Evolutionary conservation across 2,113 vertebrate species (phyloP), one percentile per base, ranked within the genome.

Genomic region (Kryptolebias marmoratus): DNA sequence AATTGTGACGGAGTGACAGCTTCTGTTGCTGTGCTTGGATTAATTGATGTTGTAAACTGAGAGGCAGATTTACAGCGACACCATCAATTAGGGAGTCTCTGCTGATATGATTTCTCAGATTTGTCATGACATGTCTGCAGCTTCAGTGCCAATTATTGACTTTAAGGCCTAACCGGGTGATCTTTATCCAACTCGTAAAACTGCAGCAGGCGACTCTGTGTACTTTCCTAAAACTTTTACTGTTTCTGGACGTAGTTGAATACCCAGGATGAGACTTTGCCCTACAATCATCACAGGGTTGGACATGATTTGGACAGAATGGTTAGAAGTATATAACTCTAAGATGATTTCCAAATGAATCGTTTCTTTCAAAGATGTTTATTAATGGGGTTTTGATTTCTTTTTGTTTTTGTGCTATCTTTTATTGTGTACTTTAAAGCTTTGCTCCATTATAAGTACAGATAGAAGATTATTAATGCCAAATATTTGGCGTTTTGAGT

Each of bases 241-340:
- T 22, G 50, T 74, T 75, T 75, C 39, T 66, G 36, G 16, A 16
- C 63, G 28, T 65, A 44, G 64, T n/a, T 70, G 71, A 47, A 63
- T 54, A 59, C 6, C 27, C 22, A 22, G 22, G 22, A 22, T 22
- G 22, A 22, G 22, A 22, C 22, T 22, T 22, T 22, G 22, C 22
- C 22, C 22, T 22, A 22, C 22, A 22, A 22, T 22, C 22, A 22
- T 22, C 22, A 22, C 22, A 22, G 22, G 22, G 22, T 22, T 22
- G 22, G 22, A 22, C 22, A 22, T 22, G 22, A 22, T 22, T 22
- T 36, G 32, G 32, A 36, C 32, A 36, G 32, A 36, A 36, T 36
- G 32, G 32, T 3, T 3, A 36, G 7, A 36, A 3, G 7, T 4
- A 36, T 36, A 36, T 36, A 36, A 36, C 7, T 36, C 7, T 36